Evolutionary conservation across 2,888 invertebrate species (phyloP).

Genomic region (Fragum sueziense): DNA sequence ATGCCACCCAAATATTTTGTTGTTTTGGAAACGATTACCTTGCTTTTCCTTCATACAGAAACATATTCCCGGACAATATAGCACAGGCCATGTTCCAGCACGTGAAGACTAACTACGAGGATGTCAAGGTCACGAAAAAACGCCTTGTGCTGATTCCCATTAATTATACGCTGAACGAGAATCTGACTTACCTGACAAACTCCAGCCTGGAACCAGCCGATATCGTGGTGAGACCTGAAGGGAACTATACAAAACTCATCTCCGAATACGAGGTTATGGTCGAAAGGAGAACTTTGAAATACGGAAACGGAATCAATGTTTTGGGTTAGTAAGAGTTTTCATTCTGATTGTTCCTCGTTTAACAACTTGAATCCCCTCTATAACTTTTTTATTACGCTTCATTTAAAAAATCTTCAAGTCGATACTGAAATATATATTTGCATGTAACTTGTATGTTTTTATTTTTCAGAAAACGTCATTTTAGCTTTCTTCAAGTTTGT

Average conservation of each 20-base stretch:
- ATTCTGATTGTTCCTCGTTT: too few species aligned
- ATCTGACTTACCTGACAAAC: slow-evolving; percentile 19
- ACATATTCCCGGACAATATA: slow-evolving; percentile 86
- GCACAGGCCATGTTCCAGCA: slow-evolving; percentile 86
- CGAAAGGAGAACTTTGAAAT: slow-evolving; percentile 57
- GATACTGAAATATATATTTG: too few species aligned
- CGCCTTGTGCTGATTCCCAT: slow-evolving; percentile 45
- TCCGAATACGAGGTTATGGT: slow-evolving; percentile 60
- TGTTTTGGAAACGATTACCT: too few species aligned
- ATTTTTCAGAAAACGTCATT: too few species aligned
- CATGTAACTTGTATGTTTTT: too few species aligned
- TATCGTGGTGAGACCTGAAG: background rate
- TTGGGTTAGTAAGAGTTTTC: slow-evolving; percentile 85
- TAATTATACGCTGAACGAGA: slow-evolving; percentile 55
- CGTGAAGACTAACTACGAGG: slow-evolving; percentile 84
- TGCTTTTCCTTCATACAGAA: slow-evolving; percentile 81
- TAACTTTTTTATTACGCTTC: too few species aligned
- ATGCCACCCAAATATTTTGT: too few species aligned
- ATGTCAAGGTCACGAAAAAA: slow-evolving; percentile 52
- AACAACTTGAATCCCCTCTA: too few species aligned
- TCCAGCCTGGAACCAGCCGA: background rate
- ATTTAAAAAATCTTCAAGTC: too few species aligned
- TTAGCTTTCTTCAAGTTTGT: too few species aligned
- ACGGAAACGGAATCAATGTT: slow-evolving; percentile 86
- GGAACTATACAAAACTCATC: slow-evolving; percentile 58